These are phyloP conservation scores for Bombus pascuorum DNA, from an alignment of 1,140 invertebrate genomes.

Conservation along the genomic window DNA sequence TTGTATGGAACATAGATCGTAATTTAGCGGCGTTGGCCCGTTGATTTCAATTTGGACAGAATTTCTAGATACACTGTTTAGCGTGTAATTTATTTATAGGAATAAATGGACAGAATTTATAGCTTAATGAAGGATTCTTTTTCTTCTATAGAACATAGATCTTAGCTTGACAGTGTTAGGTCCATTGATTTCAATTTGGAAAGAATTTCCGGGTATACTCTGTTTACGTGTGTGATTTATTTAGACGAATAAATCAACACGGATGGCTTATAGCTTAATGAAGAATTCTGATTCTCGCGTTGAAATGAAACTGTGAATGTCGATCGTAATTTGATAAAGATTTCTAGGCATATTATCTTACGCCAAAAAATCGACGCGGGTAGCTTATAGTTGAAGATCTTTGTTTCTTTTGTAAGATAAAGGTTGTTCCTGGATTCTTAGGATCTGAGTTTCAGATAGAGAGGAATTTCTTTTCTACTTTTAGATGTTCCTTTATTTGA, in stretches of 20 bases:
- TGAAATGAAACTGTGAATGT: no score
- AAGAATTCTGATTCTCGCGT: background rate
- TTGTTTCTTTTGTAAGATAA: background rate
- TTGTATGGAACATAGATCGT: background rate
- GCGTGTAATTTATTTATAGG: background rate
- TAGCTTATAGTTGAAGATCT: background rate
- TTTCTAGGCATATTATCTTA: no score
- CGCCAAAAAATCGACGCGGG: rapidly evolving
- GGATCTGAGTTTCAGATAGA: background rate
- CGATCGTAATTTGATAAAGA: no score
- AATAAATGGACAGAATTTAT: background rate
- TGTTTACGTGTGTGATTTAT: background rate
- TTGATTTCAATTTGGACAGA: background rate
- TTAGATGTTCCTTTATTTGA: background rate
- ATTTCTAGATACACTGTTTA: no score
- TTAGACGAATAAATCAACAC: background rate
- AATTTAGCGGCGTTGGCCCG: background rate
- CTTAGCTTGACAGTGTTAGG: background rate
- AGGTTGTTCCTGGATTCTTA: background rate
- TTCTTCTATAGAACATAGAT: background rate
- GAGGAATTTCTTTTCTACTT: background rate
- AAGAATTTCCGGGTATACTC: background rate
- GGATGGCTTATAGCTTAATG: background rate
- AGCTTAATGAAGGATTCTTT: background rate
- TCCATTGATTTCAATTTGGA: background rate